Conservation (phyloP, 2,888 invertebrate genomes). For the Pachliopta kotzebuea region DNA sequence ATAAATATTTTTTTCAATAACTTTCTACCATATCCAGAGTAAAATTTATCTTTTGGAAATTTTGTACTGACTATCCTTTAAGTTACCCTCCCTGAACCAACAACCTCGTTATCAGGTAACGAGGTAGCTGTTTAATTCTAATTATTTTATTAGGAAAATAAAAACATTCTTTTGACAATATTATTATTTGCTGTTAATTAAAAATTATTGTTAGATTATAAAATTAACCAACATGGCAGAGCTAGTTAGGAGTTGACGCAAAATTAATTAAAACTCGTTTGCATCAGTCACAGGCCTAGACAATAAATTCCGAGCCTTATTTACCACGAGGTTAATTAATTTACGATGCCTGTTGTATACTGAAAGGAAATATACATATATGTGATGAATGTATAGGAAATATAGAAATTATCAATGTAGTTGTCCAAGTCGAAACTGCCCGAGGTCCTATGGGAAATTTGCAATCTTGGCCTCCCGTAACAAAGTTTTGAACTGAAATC, state of each 20-base stretch:
- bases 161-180: no score
- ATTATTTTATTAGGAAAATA: no score
- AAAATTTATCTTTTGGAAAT: no score
- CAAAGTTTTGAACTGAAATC: slow-evolving; percentile 78
- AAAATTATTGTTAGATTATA: neutral
- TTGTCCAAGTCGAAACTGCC: slow-evolving; percentile 72
- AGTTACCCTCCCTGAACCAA: no score
- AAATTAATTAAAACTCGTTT: slow-evolving; percentile 15
- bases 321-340: neutral
- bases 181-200: no score
- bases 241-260: neutral
- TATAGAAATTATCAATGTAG: slow-evolving; percentile 73
- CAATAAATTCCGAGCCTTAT: neutral
- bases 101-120: no score
- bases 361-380: neutral
- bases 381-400: slow-evolving; percentile 37
- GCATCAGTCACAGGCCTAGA: neutral
- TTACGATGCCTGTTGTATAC: neutral
- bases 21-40: no score
- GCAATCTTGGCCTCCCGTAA: slow-evolving; percentile 75
- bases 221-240: neutral
- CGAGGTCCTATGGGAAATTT: slow-evolving; percentile 74
- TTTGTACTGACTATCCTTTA: no score
- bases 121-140: no score
- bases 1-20: no score